Evolutionary conservation across 2,113 vertebrate genomes (phyloP), one percentile per base, ranked within the genome.

Genomic region (Pampusana beccarii): DNA sequence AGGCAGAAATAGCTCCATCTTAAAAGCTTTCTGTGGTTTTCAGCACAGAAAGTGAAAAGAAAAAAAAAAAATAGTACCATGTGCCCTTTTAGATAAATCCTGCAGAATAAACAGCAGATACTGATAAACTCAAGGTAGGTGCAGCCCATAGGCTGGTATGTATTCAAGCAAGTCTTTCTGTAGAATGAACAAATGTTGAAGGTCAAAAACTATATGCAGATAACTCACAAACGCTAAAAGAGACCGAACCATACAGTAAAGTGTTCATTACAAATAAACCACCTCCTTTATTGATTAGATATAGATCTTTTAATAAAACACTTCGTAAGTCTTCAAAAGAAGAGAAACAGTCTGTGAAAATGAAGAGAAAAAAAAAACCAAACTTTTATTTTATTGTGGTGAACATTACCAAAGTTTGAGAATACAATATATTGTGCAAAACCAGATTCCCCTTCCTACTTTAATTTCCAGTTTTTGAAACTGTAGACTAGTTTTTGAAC

Each of bases 21-120:
- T 92, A 92, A 95, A 92, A 92, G 86, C 57, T 85, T 95, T 95
- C 50, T 90, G 86, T 56, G 75, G 79, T 88, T 94, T 93, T 81
- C 86, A 93, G 42, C 36, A 66, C 17, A 92, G 72, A 92, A 88
- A 51, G 31, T 75, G 42, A 2, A 33, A 40, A 51, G 28, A 10
- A 78, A 44, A 48, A 44, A 48, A 65, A 36, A 5, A 36, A 10
- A 36, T 7, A 0, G 7, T 46, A 16, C 33, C 62, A 70, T 51
- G 48, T 29, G 60, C 61, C 48, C 61, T 93, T 78, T 48, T 26
- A 84, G 61, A 82, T 46, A 56, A 90, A 53, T 72, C 31, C 26
- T 60, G 61, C 69, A 87, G 65, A 93, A 94, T 80, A 94, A 95
- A 92, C 60, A 93, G 29, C 48, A 84, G 70, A 86, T 31, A 86